Conservation (phyloP, 1,140 invertebrate species). For the Streblospio benedicti region DNA sequence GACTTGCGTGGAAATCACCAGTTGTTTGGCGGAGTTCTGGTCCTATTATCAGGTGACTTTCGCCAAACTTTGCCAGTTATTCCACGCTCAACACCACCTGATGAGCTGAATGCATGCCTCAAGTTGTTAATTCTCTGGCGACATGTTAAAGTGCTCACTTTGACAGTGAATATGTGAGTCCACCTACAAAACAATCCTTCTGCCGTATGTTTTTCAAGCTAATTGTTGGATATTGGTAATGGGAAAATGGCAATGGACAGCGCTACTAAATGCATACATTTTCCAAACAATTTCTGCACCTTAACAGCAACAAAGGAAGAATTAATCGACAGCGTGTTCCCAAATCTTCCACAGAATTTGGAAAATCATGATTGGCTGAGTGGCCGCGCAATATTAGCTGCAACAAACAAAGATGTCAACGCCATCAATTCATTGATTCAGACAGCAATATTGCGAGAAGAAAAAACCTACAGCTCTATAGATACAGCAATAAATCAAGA, state of each 20-base stretch:
- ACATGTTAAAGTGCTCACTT: constrained; percentile 17
- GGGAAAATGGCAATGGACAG: constrained; percentile 16
- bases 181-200: constrained; percentile 7
- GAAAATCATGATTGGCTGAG: constrained; percentile 32
- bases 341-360: constrained; percentile 27
- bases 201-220: constrained; percentile 13
- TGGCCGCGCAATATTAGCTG: constrained; percentile 30
- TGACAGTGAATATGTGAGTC: constrained; percentile 23
- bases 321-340: constrained; percentile 32
- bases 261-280: too few relatives aligned
- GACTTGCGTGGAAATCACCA: constrained; percentile 29
- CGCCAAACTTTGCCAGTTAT: constrained; percentile 50
- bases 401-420: constrained; percentile 19
- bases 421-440: neutral
- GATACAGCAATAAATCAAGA: constrained; percentile 2
- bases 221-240: constrained; percentile 12
- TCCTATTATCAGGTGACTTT: constrained; percentile 49
- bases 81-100: constrained; percentile 38
- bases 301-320: constrained; percentile 22
- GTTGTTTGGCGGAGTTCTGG: constrained; percentile 35
- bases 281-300: too few relatives aligned
- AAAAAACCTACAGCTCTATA: constrained; percentile 6
- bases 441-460: neutral
- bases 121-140: constrained; percentile 42
- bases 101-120: constrained; percentile 47